Evolutionary conservation across 2,113 vertebrate genomes (phyloP).

Genomic region (Hemibagrus wyckioides): DNA sequence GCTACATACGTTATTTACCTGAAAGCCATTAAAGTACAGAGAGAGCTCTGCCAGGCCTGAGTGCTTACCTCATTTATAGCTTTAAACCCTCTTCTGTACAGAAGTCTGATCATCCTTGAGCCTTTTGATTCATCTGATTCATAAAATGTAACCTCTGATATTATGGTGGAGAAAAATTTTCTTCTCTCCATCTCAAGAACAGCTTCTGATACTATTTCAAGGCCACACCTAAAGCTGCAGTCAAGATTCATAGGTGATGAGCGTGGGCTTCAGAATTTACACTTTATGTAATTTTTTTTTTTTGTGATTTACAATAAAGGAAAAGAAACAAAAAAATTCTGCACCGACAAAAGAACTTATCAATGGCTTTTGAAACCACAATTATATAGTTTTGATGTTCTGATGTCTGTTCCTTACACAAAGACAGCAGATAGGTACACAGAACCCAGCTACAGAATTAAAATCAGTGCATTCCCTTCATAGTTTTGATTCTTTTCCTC

Average conservation of each 20-base stretch:
- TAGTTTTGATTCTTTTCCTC: background rate
- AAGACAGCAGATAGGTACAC: too few species aligned
- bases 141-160: background rate
- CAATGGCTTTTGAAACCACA: background rate
- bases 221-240: background rate
- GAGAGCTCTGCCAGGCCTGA: too few species aligned
- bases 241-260: background rate
- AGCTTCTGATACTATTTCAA: background rate
- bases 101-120: too few species aligned
- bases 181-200: too few species aligned
- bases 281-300: too few species aligned
- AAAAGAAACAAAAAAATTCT: background rate
- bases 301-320: background rate
- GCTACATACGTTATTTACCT: background rate
- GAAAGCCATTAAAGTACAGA: background rate
- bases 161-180: background rate
- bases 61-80: too few species aligned
- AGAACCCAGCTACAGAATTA: background rate
- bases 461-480: background rate
- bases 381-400: background rate
- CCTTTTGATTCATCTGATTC: background rate
- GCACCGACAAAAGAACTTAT: too few species aligned
- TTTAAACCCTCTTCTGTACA: too few species aligned
- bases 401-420: background rate
- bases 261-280: background rate